Evolutionary conservation across 1,140 invertebrate species (phyloP), one percentile per base, ranked within the genome.

Genomic region (Lethrus apterus): DNA sequence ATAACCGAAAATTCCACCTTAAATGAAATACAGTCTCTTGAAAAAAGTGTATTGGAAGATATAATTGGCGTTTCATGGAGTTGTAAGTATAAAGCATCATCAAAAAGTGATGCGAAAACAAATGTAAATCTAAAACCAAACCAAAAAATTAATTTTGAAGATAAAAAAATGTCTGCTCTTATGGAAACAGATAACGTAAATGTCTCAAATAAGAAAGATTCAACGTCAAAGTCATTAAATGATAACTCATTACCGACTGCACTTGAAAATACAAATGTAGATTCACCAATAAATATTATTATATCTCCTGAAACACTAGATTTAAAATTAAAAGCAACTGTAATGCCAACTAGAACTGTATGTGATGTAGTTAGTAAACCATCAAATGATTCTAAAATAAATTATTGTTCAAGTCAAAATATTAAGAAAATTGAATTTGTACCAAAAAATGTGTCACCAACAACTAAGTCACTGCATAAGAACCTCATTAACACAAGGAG

Each of bases 41-140:
- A 38, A 21, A 38, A 11, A 21, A 38, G 13, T 38, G 35, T 10
- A 21, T 23, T 38, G 2, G 35, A 38, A 38, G 35, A 38, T 21
- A 38, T 38, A 10, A 38, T 38, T 5, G 35, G 35, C 4, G n/a
- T 38, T 15, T 13, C 35, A 1, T 38, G 35, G 35, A 38, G n/a
- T n/a, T n/a, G n/a, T n/a, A n/a, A n/a, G n/a, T n/a, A n/a, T n/a
- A n/a, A n/a, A n/a, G n/a, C n/a, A n/a, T n/a, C n/a, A n/a, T n/a
- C n/a, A n/a, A n/a, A n/a, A n/a, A n/a, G n/a, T n/a, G 17, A 19
- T 11, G 13, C 9, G 7, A 7, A n/a, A 8, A 38, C 1, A 38
- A 21, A 11, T 21, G 2, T 10, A 13, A 38, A 15, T 11, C 1
- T 19, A 21, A 38, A 20, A 38, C 2, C 32, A 34, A 34, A 34